A percentile compares a stretch with the other conserved stretches of the same genome.
Conservation (phyloP, 2,797 vertebrate species). For the Malacoctenus gilli region DNA sequence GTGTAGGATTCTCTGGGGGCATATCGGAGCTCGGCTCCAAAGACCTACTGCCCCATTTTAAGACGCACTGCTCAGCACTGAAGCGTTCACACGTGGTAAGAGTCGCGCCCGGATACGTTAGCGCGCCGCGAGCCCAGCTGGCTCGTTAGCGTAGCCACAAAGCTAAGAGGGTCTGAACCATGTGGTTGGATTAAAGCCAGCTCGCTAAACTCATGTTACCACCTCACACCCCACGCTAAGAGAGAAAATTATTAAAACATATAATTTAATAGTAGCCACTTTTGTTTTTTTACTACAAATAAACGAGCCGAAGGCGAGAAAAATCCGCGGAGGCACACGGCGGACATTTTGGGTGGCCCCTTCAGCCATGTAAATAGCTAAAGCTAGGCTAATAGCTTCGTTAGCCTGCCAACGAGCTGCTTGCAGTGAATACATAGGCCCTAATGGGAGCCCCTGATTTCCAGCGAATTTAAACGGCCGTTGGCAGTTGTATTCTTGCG, state of each 20-base stretch:
- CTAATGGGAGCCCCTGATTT: constrained; percentile 5
- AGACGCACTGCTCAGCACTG: constrained; percentile 30
- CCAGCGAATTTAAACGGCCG: constrained; percentile 5
- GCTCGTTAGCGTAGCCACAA: constrained; percentile 63
- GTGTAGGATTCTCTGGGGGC: too few relatives aligned
- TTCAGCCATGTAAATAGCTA: constrained; percentile 67
- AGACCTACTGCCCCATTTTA: constrained; percentile 62
- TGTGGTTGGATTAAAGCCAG: constrained; percentile 82
- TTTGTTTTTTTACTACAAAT: accelerated
- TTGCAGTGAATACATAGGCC: constrained; percentile 53
- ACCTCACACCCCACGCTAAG: accelerated
- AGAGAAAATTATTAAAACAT: too few relatives aligned
- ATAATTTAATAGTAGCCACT: too few relatives aligned
- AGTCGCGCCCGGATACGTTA: constrained; percentile 56
- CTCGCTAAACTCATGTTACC: constrained; percentile 18
- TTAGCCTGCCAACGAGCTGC: constrained; percentile 37
- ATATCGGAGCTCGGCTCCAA: constrained; percentile 5
- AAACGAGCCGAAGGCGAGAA: constrained; percentile 13
- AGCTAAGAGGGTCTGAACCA: constrained; percentile 69
- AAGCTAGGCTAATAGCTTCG: constrained; percentile 47
- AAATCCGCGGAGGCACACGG: constrained; percentile 58
- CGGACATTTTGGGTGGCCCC: constrained; percentile 84
- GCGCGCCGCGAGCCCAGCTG: constrained; percentile 41
- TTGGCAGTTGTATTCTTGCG: not conserved
- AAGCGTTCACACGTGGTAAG: constrained; percentile 76